A percentile compares a stretch with the other conserved stretches of the same genome.
Conservation (phyloP, 1,140 invertebrate species). For the Bursaphelenchus mucronatus region DNA sequence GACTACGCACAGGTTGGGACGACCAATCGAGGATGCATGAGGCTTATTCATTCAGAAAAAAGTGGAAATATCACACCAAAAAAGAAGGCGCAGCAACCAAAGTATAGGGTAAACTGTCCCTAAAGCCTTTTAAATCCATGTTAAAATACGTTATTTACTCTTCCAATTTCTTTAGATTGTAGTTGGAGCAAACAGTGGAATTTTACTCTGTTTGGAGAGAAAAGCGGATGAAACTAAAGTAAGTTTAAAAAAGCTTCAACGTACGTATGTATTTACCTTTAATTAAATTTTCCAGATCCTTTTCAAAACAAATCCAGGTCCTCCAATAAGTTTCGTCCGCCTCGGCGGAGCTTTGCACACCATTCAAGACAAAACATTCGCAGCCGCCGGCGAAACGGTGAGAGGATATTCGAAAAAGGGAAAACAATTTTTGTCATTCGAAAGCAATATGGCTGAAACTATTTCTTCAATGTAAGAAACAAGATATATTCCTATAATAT, state of each 20-base stretch:
- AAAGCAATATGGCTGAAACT: conserved; percentile 80
- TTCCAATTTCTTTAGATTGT: conserved; percentile 67
- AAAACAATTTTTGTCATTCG: conserved; percentile 82
- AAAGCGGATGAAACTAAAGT: conserved; percentile 76
- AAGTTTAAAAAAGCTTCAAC: conserved; percentile 44
- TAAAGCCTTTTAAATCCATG: not conserved
- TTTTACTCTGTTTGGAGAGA: conserved; percentile 74
- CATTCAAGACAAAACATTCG: conserved; percentile 77
- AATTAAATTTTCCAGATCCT: conserved; percentile 55
- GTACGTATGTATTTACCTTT: not conserved
- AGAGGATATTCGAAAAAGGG: conserved; percentile 82
- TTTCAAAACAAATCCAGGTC: conserved; percentile 70
- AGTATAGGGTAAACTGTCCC: conserved; percentile 5
- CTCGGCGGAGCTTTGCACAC: conserved; percentile 73
- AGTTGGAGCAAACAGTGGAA: conserved; percentile 76
- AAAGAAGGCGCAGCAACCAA: conserved; percentile 33
- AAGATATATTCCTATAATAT: not conserved
- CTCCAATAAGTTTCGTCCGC: conserved; percentile 71
- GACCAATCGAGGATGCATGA: conserved; percentile 40
- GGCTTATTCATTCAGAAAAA: conserved; percentile 27
- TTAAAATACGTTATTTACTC: not conserved
- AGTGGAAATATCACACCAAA: conserved; percentile 7
- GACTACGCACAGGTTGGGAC: conserved; percentile 50
- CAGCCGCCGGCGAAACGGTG: conserved; percentile 75
- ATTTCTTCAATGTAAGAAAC: conserved; percentile 74